A percentile compares a stretch with the other conserved stretches of the same genome.
These are phyloP conservation scores for Puma concolor DNA, from an alignment of 2,113 vertebrate genomes.

Conservation along the genomic window DNA sequence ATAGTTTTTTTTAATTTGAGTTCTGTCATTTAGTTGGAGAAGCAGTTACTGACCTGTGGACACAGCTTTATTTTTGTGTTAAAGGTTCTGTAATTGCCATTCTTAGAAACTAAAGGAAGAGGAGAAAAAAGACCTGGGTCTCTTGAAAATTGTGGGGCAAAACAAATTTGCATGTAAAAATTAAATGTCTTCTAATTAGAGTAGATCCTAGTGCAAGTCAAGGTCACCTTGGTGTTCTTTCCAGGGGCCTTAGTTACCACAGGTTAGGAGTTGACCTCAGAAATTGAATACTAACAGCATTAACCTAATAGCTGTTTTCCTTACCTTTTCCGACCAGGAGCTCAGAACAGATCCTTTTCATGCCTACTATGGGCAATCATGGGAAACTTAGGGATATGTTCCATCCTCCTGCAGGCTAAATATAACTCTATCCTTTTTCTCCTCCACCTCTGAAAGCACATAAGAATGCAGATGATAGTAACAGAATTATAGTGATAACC, in stretches of 20 bases:
- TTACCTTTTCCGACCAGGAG: not conserved
- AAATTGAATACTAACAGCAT: not conserved
- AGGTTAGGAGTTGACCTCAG: not conserved
- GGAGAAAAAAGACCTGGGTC: not conserved
- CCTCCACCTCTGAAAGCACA: not conserved
- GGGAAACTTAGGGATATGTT: not conserved
- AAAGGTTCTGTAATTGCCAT: constrained; percentile 24
- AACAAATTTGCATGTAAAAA: not conserved
- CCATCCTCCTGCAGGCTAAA: not conserved
- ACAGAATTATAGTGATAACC: not conserved
- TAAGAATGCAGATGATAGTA: not conserved
- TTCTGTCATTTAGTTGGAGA: constrained; percentile 9
- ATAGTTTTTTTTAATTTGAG: not conserved
- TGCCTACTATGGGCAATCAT: not conserved
- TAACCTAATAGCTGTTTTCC: not conserved
- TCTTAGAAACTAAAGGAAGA: constrained; percentile 34
- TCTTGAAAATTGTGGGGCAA: constrained; percentile 23
- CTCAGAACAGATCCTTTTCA: not conserved
- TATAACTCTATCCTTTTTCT: not conserved
- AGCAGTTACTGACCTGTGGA: not conserved
- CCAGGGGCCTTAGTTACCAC: not conserved
- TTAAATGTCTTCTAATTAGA: not conserved
- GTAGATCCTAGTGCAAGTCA: not conserved
- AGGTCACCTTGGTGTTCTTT: not conserved
- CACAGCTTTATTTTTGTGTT: not conserved